Conservation (phyloP, 2,113 vertebrate species). For the Oceanodroma tethys region DNA sequence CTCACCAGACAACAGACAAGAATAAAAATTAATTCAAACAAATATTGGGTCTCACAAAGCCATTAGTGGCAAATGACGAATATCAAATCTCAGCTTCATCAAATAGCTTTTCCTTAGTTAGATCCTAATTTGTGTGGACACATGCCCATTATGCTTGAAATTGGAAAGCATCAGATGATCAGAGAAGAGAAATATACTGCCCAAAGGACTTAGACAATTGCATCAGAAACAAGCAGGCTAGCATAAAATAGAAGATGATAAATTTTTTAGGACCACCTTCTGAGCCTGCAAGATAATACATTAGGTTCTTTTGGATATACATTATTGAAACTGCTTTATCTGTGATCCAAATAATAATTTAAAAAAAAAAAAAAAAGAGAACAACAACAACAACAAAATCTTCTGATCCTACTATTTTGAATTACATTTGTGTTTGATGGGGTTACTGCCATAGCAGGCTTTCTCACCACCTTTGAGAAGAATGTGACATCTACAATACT, state of each 20-base stretch:
- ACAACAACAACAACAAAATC: not conserved
- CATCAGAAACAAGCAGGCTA: slow-evolving; percentile 51
- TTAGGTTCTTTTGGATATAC: slow-evolving; percentile 40
- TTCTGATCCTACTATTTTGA: not conserved
- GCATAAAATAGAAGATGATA: slow-evolving; percentile 61
- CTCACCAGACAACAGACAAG: not conserved
- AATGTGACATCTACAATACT: not conserved
- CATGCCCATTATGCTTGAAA: slow-evolving; percentile 45
- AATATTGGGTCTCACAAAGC: not conserved
- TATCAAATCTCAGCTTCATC: not conserved
- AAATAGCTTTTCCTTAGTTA: not conserved
- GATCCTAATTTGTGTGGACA: slow-evolving; percentile 61
- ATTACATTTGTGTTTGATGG: not conserved
- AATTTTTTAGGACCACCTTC: slow-evolving; percentile 73
- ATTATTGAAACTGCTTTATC: slow-evolving; percentile 65
- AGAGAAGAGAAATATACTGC: slow-evolving; percentile 22
- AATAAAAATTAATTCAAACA: slow-evolving; percentile 27
- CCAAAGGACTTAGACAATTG: slow-evolving; percentile 49
- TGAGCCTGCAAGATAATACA: slow-evolving; percentile 59
- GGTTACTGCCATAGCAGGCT: not conserved
- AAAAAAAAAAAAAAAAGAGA: not conserved
- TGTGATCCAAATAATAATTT: not conserved
- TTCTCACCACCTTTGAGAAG: not conserved
- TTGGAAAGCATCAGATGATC: slow-evolving; percentile 46
- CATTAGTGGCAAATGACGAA: not conserved